Percentiles rank a stretch among this genome's conserved stretches.
Conservation (phyloP, 1,140 invertebrate species). For the Leptonema lineaticorne region DNA sequence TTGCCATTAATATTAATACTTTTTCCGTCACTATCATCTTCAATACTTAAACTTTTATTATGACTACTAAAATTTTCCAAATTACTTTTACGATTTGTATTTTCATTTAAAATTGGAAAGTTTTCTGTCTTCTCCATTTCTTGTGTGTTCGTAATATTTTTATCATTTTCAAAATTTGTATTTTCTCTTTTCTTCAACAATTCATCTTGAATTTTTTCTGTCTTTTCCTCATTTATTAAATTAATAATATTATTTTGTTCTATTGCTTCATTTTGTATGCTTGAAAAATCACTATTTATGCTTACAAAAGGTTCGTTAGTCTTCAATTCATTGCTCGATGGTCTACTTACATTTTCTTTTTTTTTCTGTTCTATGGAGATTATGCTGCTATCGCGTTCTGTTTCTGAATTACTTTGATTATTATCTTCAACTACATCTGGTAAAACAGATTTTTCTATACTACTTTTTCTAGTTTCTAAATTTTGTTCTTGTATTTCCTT, state of each 20-base stretch:
- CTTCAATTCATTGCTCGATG: neutral
- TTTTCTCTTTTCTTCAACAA: neutral
- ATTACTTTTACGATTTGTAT: neutral
- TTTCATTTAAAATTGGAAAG: neutral
- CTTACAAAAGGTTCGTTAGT: neutral
- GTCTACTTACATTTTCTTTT: neutral
- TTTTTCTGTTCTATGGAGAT: too few relatives aligned
- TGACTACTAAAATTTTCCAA: neutral
- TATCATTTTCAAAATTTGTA: neutral
- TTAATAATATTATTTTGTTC: slow-evolving; percentile 24
- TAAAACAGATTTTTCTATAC: neutral
- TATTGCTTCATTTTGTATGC: neutral
- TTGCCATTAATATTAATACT: neutral
- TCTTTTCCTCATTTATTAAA: slow-evolving; percentile 3
- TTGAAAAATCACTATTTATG: neutral
- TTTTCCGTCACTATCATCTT: slow-evolving; percentile 6
- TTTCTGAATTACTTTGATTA: neutral
- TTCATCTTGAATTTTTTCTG: neutral
- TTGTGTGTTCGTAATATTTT: slow-evolving; percentile 7
- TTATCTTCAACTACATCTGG: neutral
- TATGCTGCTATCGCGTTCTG: neutral
- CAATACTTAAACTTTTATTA: slow-evolving; percentile 12
- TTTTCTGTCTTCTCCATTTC: neutral
- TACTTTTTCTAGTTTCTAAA: neutral
- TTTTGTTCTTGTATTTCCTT: neutral